Evolutionary conservation across 2,113 vertebrate species (phyloP).

Genomic region (Sceloporus tristichus): DNA sequence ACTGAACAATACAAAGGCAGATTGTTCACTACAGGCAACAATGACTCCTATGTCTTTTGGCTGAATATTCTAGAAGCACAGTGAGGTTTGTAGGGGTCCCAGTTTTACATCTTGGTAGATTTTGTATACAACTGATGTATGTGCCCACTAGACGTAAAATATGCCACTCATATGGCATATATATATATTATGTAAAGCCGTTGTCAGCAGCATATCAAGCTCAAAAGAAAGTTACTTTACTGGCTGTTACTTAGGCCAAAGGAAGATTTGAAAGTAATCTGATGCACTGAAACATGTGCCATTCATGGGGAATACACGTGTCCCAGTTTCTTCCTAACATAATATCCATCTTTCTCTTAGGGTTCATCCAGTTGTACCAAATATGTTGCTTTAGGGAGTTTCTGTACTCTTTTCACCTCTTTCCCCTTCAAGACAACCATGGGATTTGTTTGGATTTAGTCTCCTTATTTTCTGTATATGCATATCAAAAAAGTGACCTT

Average conservation of each 20-base stretch:
- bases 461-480: too few species aligned
- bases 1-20: conserved; percentile 47
- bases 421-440: too few species aligned
- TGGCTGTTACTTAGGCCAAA: background rate
- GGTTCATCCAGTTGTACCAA: too few species aligned
- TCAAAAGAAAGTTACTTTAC: background rate
- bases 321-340: background rate
- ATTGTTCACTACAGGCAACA: conserved; percentile 29
- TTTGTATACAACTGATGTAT: background rate
- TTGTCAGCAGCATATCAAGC: background rate
- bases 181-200: background rate
- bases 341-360: background rate
- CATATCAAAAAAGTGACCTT: too few species aligned
- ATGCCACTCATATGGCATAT: background rate
- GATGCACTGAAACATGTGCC: background rate
- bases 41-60: conserved; percentile 8
- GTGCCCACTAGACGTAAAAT: background rate
- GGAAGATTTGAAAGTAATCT: background rate
- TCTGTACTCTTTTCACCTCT: too few species aligned
- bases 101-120: background rate
- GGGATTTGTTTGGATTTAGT: too few species aligned
- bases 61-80: conserved; percentile 22
- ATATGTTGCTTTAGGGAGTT: too few species aligned
- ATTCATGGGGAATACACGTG: too few species aligned
- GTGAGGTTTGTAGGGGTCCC: conserved; percentile 11